Evolutionary conservation across 2,797 vertebrate species (phyloP), one percentile per base, ranked within the genome.

Genomic region (Agapornis canus): DNA sequence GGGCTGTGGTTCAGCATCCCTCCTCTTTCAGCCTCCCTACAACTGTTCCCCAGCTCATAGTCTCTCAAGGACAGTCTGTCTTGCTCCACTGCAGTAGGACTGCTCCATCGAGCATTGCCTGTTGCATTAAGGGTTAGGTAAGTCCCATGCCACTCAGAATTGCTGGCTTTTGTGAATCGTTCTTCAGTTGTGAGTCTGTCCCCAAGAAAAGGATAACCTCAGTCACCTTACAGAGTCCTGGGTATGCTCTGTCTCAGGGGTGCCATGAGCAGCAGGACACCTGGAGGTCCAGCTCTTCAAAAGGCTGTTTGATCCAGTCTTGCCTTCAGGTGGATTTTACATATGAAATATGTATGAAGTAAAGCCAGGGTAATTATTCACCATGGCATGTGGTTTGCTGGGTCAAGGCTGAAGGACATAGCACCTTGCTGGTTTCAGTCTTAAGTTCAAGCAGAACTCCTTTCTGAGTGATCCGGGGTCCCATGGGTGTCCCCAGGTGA

Each of bases 401-500:
- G 52, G 65, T 81, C 37, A 51, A 42, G 45, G 49, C 71, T 73
- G 61, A 89, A 69, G 43, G n/a, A 37, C 2, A 1, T 15, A 39
- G 40, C n/a, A 32, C 29, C 29, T 73, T 70, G 23, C 51, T 73
- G 45, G 9, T 49, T 89, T 82, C 6, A 3, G 32, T 52, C 56
- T 91, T 65, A 63, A 29, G 19, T 42, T 84, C 60, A 90, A 48
- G 79, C 31, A 89, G 31, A 71, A 35, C n/a, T 87, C 32, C 52
- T 40, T 52, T 65, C 80, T 66, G 32, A 29, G 32, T 42, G 22
- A 20, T n/a, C 37, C 37, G 29, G 14, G 16, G 6, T 61, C 26
- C 61, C 49, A 18, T 1, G 1, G 51, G 61, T 27, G n/a, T 45
- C 48, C 43, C 51, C 71, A 64, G 39, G 21, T 25, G 40, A 54